Evolutionary conservation across 2,797 vertebrate genomes (phyloP), one percentile per base, ranked within the genome.

Genomic region (Luscinia megarhynchos): DNA sequence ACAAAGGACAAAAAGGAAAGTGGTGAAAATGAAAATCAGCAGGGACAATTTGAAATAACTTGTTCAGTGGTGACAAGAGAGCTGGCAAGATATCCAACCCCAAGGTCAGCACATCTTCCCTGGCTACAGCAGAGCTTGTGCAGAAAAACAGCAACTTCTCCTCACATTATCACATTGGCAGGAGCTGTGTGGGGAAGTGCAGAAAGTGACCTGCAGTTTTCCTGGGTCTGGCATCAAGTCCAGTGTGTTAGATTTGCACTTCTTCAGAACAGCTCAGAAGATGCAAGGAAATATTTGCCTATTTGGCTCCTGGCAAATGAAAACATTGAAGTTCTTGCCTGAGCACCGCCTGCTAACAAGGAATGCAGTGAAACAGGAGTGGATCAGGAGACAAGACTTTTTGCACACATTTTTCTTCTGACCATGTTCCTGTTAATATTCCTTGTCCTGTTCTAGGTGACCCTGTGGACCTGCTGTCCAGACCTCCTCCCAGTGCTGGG

Each of bases 201-300:
- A 43, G 57, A 29, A 38, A 75, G 54, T 7, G 50, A 76, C 87
- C 84, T 48, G 46, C 48, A 54, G 45, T 41, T 87, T 66, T 58
- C 40, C 78, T 55, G 63, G 36, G 18, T 45, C 89, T 89, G 81
- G 84, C 50, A 67, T 38, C 67, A 61, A 19, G 43, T 62, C 59
- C 27, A 29, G 43, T 13, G 58, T 29, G 8, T 87, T 69, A 73
- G 43, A 69, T 92, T 84, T 87, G 84, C 70, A 53, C 53, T 84
- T 91, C 70, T 87, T 51, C 66, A 45, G 55, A 93, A 76, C 51
- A 67, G 59, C 55, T 73, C 68, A 38, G 22, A 24, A 79, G 70
- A 84, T 2, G 9, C 67, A 57, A 84, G 57, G 54, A 89, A 96
- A 70, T 76, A 82, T 84, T 93, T 94, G 75, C 4, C 4, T 41